Percentiles rank a stretch among this genome's conserved stretches.
These are phyloP conservation scores for Papilio protenor DNA, from an alignment of 2,888 invertebrate species.

Conservation along the genomic window DNA sequence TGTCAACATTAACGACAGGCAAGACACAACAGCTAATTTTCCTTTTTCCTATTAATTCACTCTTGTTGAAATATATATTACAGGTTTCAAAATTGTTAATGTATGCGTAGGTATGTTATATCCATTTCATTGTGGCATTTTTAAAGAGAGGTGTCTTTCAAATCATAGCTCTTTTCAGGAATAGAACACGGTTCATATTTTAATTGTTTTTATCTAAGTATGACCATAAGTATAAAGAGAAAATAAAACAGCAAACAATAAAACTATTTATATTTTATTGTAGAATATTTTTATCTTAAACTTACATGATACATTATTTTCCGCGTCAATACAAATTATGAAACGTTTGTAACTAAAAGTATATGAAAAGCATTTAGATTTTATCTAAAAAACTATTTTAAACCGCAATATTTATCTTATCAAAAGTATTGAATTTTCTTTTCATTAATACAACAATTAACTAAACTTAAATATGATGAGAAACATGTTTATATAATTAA, in stretches of 20 bases:
- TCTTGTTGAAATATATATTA: neutral
- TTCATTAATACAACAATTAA: neutral
- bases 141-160: neutral
- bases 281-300: constrained; percentile 11
- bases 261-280: constrained; percentile 4
- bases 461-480: constrained; percentile 28
- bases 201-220: neutral
- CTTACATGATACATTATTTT: neutral
- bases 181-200: neutral
- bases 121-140: neutral
- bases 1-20: neutral
- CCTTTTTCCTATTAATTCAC: neutral
- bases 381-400: neutral
- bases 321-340: neutral
- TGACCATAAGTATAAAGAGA: neutral
- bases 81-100: neutral
- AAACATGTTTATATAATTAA: constrained; percentile 33
- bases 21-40: neutral
- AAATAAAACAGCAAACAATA: neutral
- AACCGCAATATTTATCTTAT: neutral
- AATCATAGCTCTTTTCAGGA: neutral
- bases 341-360: neutral
- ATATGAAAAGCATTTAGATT: neutral
- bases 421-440: neutral
- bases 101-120: neutral